Evolutionary conservation across 2,888 invertebrate species (phyloP).

Genomic region (Lasioglossum vierecki): DNA sequence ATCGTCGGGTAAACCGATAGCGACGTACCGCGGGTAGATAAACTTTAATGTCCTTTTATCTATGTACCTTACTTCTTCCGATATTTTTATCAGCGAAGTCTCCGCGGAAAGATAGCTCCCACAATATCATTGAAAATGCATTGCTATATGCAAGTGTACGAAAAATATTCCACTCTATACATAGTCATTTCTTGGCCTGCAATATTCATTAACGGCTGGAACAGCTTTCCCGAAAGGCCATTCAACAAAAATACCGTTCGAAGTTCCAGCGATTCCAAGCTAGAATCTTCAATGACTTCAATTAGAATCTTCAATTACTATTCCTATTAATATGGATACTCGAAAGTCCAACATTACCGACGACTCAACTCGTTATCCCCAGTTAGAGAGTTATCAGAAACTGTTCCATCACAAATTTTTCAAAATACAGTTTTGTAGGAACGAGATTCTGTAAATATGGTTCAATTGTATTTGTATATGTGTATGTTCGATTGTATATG

Average conservation of each 20-base stretch:
- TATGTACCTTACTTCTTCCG: not conserved
- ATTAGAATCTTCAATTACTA: not conserved
- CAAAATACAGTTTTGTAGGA: not conserved
- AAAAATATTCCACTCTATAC: not conserved
- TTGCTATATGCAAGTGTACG: no score
- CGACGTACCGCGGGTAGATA: not conserved
- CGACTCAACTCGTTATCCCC: not conserved
- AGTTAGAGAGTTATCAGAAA: not conserved
- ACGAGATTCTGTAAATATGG: no score
- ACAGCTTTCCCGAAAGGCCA: not conserved
- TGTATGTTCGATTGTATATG: no score
- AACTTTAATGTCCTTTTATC: slow-evolving; percentile 3
- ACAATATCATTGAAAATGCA: not conserved
- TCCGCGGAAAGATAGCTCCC: not conserved
- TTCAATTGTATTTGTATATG: no score
- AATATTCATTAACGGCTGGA: not conserved
- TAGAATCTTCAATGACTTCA: no score
- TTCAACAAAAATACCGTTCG: not conserved
- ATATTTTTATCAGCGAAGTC: not conserved
- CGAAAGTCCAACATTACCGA: not conserved
- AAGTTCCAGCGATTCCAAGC: not conserved
- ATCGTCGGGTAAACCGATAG: not conserved
- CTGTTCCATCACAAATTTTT: not conserved
- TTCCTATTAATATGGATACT: no score
- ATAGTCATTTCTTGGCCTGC: not conserved